Percentiles rank a stretch among this genome's conserved stretches.
These are phyloP conservation scores for Picus viridis DNA, from an alignment of 2,797 vertebrate genomes.

Conservation along the genomic window DNA sequence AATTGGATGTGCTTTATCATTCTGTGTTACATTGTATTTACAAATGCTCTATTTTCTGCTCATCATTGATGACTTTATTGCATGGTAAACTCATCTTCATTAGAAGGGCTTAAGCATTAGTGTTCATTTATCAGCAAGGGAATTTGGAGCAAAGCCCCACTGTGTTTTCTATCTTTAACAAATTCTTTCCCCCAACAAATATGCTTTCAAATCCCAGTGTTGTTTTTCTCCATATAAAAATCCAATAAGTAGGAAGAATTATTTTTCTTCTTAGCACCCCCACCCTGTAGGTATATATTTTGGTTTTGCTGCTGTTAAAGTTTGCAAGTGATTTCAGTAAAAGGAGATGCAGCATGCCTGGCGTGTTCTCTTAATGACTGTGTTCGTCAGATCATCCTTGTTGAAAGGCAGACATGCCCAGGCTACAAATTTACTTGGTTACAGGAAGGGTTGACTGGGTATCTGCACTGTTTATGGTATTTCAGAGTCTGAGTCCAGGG, in stretches of 20 bases:
- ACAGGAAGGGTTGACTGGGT: not conserved
- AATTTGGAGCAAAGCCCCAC: constrained; percentile 60
- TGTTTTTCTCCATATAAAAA: constrained; percentile 13
- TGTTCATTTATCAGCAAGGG: constrained; percentile 58
- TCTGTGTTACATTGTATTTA: constrained; percentile 69
- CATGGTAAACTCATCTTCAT: constrained; percentile 73
- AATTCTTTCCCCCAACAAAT: constrained; percentile 48
- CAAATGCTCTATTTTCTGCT: constrained; percentile 73
- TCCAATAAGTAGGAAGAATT: not conserved
- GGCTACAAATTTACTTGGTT: constrained; percentile 29
- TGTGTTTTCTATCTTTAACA: constrained; percentile 47
- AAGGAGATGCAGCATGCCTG: not conserved
- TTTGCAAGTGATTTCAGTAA: constrained; percentile 30
- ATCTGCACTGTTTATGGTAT: not conserved
- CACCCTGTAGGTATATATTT: constrained; percentile 18
- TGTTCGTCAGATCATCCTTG: not conserved
- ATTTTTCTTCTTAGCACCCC: not conserved
- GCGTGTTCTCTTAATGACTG: constrained; percentile 16
- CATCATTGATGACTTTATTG: constrained; percentile 70
- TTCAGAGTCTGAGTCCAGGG: not conserved
- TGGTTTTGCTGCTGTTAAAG: constrained; percentile 14
- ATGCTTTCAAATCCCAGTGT: constrained; percentile 26
- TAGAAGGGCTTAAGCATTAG: constrained; percentile 63
- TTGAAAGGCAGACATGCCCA: constrained; percentile 10
- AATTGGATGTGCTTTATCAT: constrained; percentile 74